These are phyloP conservation scores for Stenopsyche tienmushanensis DNA, from an alignment of 1,140 invertebrate species.

Conservation along the genomic window DNA sequence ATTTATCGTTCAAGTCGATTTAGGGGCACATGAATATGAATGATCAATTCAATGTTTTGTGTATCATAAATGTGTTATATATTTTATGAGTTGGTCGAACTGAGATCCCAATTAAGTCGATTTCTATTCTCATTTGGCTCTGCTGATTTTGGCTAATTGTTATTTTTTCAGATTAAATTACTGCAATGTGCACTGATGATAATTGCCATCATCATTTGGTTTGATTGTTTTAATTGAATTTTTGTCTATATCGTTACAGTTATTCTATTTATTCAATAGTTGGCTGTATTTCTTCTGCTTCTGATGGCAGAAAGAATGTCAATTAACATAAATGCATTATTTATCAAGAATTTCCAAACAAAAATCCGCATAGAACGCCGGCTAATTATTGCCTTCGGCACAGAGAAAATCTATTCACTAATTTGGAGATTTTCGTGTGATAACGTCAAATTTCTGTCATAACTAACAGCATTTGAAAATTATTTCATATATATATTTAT, in stretches of 20 bases:
- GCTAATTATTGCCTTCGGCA: conserved; percentile 6
- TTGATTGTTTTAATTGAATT: conserved; percentile 19
- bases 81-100: neutral
- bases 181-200: conserved; percentile 13
- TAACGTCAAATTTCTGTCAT: conserved; percentile 37
- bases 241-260: neutral
- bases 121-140: neutral
- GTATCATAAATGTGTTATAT: neutral
- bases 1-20: too few relatives aligned
- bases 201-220: conserved; percentile 20
- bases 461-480: conserved; percentile 28
- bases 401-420: conserved; percentile 24
- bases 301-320: conserved; percentile 7
- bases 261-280: neutral
- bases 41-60: too few relatives aligned
- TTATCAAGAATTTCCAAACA: conserved; percentile 19
- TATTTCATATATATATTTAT: conserved; percentile 17
- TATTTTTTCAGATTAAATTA: too few relatives aligned
- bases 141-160: too few relatives aligned
- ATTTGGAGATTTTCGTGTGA: conserved; percentile 22
- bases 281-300: neutral
- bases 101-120: neutral
- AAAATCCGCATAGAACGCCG: neutral
- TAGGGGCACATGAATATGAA: too few relatives aligned
- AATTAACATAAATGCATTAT: conserved; percentile 30